Evolutionary conservation across 2,113 vertebrate genomes (phyloP), one percentile per base, ranked within the genome.

Genomic region (Pycnonotus jocosus): DNA sequence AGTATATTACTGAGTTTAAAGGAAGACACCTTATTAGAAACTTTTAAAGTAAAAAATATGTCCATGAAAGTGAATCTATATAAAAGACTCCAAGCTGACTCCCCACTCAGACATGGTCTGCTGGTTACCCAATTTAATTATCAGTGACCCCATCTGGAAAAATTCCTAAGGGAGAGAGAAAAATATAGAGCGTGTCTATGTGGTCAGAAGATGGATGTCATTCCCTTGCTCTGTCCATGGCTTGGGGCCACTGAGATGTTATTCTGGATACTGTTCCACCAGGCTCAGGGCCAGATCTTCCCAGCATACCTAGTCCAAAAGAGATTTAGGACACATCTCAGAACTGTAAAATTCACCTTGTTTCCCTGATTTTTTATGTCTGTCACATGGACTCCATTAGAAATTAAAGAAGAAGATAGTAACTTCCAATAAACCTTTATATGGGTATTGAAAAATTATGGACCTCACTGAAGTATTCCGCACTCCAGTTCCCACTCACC

Each of bases 171-270:
- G 51, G 33, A 90, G 9, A 80, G 68, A 54, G 51, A 68, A 73
- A 86, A 91, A 91, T 74, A 38, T 2, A 78, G 53, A 92, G 35
- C 35, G 42, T 6, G 23, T 42, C 86, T 92, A 15, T 84, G 89
- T 79, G 80, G 56, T 81, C 81, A 96, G 78, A 91, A 94, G 92
- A 84, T 79, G 44, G 38, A 84, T 94, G 40, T 78, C 40, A 56
- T 64, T 91, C 38, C 57, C 61, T 60, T 84, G 56, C 37, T 84
- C 56, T 84, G 73, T 84, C 84, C 50, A 28, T 91, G 93, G 69
- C 86, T 78, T 81, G 12, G 12, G 23, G 72, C 84, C 84, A 87
- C 0, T 47, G 38, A 87, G 65, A 74, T 74, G 44, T 87, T 94
- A 56, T 86, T 89, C 35, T 0, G 7, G 77, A 89, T 40, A 69